These are phyloP conservation scores for Oryzias curvinotus DNA, from an alignment of 2,113 vertebrate species.

Conservation along the genomic window DNA sequence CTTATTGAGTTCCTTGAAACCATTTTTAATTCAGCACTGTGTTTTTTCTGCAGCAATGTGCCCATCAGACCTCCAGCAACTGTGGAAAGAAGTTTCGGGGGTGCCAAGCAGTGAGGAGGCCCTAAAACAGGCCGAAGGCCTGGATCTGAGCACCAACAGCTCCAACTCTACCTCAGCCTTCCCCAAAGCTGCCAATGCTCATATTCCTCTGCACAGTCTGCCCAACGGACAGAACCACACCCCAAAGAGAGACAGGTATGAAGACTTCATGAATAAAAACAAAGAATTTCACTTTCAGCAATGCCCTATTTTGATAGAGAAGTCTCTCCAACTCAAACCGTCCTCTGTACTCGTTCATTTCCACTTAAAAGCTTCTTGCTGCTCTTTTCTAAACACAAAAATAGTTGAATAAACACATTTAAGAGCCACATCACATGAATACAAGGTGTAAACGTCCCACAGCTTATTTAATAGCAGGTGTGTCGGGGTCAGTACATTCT, in stretches of 20 bases:
- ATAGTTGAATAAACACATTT: slow-evolving; percentile 16
- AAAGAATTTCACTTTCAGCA: not conserved
- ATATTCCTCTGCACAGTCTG: slow-evolving; percentile 91
- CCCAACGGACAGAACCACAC: slow-evolving; percentile 96
- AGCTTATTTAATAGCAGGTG: slow-evolving; percentile 55
- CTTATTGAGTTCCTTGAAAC: not conserved
- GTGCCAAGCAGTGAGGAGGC: slow-evolving; percentile 88
- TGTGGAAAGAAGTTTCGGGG: slow-evolving; percentile 95
- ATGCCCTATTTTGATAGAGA: not conserved
- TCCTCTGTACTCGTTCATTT: slow-evolving; percentile 4
- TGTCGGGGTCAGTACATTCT: slow-evolving; percentile 29
- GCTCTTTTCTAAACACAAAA: slow-evolving; percentile 2
- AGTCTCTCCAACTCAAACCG: slow-evolving; percentile 24
- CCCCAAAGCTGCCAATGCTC: slow-evolving; percentile 90
- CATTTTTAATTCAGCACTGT: not conserved
- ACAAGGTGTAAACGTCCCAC: slow-evolving; percentile 26
- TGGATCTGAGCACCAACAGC: slow-evolving; percentile 96
- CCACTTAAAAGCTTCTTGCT: slow-evolving; percentile 24
- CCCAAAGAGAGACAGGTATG: slow-evolving; percentile 97
- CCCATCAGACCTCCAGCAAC: slow-evolving; percentile 95
- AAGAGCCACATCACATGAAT: slow-evolving; percentile 41
- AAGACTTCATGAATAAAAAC: not conserved
- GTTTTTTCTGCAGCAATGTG: slow-evolving; percentile 82
- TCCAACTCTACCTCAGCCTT: slow-evolving; percentile 97
- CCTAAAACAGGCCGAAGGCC: slow-evolving; percentile 91